Base-by-base conservation (phyloP, 2,113 vertebrate species). In the Megaptera novaeangliae region DNA sequence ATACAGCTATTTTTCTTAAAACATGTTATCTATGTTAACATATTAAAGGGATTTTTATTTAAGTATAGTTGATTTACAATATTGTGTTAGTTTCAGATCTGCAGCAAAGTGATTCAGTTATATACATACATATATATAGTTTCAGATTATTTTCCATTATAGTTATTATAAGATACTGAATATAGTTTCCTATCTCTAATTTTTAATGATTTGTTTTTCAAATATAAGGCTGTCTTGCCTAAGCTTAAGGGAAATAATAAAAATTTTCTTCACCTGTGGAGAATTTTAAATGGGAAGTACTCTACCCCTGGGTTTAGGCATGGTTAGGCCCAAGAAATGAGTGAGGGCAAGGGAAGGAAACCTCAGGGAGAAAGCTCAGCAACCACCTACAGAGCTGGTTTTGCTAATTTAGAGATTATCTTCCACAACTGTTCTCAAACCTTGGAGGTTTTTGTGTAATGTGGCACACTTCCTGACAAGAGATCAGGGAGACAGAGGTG, bases 141-240 rank as follows among this genome's bases (percentile, higher is more conserved):
- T 77, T 49, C 74, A 52, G 44, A 52, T 34, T 77, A 49, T 77
- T 77, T 55, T 78, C 29, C 75, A 78, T 55, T 78, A 55, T 3
- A 55, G 49, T 25, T 78, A 8, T 55, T 55, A 55, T 0, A 78
- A 78, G 20, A 78, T 36, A 55, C 20, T 55, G 11, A 55, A 78
- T 78, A 55, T 23, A 78, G 34, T 55, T 55, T 55, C 49, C n/a
- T 6, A 41, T 81, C 41, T 94, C 72, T 93, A 59, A 25, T 78
- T 90, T 91, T 87, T 90, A 91, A 89, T 52, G 44, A n/a, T 81
- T 55, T 69, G 5, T 31, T 88, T 93, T 97, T 75, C 88, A 96
- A 95, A 82, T 57, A 63, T 49, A 91, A 95, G 44, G 31, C 36
- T 83, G n/a, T 34, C 39, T 64, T 31, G 59, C 20, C 66, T 89